phyloP scores from a whole-genome alignment of 1,140 invertebrate species.

The Drosophila melanogaster region Release_6_plus_ISO1_MT NT_033777.3:19125501-19126000 shows the following conservation, averaged over 20 bases:
- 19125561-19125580: constrained; percentile 84
- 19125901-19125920: constrained; percentile 81
- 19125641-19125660: constrained; percentile 11
- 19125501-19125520: constrained; percentile 82
- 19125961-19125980: constrained; percentile 87
- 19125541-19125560: constrained; percentile 84
- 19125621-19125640: constrained; percentile 78
- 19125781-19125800: constrained; percentile 91
- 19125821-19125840: constrained; percentile 86
- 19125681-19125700: constrained; percentile 69
- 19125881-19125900: constrained; percentile 88
- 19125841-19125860: constrained; percentile 30
- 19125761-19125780: constrained; percentile 85
- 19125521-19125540: constrained; percentile 83
- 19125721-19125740: constrained; percentile 84
- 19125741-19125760: constrained; percentile 70
- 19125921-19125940: constrained; percentile 89
- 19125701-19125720: constrained; percentile 81
- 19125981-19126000: constrained; percentile 41
- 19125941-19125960: constrained; percentile 89
- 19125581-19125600: constrained; percentile 84
- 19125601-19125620: constrained; percentile 82
- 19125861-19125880: constrained; percentile 74
- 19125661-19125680: constrained; percentile 8
- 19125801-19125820: constrained; percentile 92